Conservation (phyloP, 2,113 vertebrate genomes). For the Mustelus asterias region DNA sequence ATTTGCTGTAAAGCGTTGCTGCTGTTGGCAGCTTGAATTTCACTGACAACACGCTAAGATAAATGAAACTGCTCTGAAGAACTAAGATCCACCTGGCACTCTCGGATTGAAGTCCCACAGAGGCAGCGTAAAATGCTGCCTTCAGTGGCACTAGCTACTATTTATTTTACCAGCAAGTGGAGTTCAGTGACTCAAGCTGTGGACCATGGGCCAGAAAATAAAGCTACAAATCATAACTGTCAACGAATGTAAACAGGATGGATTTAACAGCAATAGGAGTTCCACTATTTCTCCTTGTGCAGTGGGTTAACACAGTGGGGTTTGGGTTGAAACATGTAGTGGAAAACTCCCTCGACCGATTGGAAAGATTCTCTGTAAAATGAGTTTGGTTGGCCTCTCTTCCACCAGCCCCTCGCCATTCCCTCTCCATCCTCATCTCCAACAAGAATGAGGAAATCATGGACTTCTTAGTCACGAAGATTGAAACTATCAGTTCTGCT, state of each 20-base stretch:
- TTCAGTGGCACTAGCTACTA: neutral
- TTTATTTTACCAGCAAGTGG: neutral
- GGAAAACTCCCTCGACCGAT: neutral
- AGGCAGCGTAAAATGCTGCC: neutral
- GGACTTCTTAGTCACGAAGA: neutral
- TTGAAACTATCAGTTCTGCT: neutral
- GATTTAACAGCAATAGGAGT: neutral
- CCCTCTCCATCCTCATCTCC: neutral
- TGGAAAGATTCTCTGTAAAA: neutral
- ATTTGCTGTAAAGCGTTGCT: neutral
- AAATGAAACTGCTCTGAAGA: neutral
- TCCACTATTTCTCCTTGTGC: neutral
- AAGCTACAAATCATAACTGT: neutral
- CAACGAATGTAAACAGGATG: neutral
- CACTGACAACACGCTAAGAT: neutral
- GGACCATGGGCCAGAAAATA: neutral
- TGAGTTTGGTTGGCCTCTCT: neutral
- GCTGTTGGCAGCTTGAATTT: neutral
- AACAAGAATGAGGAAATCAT: neutral
- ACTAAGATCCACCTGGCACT: neutral
- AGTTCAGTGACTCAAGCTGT: neutral
- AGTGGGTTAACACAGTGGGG: neutral
- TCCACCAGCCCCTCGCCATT: neutral
- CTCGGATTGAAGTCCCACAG: neutral
- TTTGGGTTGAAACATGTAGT: neutral